Evolutionary conservation across 1,140 invertebrate species (phyloP), one percentile per base, ranked within the genome.

Genomic region (Pogonognathellus flavescens): DNA sequence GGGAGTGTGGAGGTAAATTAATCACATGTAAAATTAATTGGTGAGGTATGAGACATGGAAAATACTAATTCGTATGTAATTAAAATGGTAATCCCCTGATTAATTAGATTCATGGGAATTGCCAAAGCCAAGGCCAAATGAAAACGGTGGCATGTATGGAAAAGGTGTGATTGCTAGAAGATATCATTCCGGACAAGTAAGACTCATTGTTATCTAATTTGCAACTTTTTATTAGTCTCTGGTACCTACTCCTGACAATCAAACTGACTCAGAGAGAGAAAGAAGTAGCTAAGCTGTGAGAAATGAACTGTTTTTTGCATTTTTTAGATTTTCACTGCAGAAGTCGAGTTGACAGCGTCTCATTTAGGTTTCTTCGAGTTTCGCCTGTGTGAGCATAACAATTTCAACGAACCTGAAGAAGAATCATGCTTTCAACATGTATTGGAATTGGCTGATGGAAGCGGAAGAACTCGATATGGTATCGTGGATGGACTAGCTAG

Each of bases 351-450:
- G 25, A 87, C 86, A 13, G 59, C 84, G 1, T 59, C 59, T 50
- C 86, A 87, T 60, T 31, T 18, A 81, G 97, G 97, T 10, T 97
- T 94, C 90, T 98, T 97, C 89, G 95, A 97, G 89, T 97, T 98
- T 91, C 92, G 95, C 82, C 89, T 96, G 0, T 98, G 96, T 89
- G 93, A 95, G 0, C 92, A 93, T 90, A 92, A 92, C 41, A 90
- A 91, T 90, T 76, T 90, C 52, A 18, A 90, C 89, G 83, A 59
- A 18, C 88, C 90, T 7, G 90, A 91, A 20, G 93, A 93, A 0
- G 94, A 97, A 89, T 92, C 94, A 0, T 97, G 96, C 88, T 91
- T 97, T 25, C 52, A 90, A 84, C 89, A 90, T 80, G 87, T 90
- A 0, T 86, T 95, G 13, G 85, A 88, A 9, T 88, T 94, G 16